Conservation (phyloP, 2,797 vertebrate species). For the Aviceda leuphotes region DNA sequence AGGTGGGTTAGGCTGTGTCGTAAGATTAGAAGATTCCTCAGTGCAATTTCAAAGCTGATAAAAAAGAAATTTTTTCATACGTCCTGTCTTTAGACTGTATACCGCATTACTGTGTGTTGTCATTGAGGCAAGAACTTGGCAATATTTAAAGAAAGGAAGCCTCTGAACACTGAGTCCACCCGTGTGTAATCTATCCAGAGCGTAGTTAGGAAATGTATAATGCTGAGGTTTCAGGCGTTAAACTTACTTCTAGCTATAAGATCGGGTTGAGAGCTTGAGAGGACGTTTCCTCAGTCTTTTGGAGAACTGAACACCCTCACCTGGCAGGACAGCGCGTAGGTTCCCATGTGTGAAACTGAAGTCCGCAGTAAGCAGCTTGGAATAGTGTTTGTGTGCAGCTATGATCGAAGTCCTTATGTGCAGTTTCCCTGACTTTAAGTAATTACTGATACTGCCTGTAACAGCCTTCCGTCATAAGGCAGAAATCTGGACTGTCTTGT, state of each 20-base stretch:
- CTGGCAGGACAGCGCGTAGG: rapidly evolving
- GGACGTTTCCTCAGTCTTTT: background rate
- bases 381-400: background rate
- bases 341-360: background rate
- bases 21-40: background rate
- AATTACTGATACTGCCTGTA: background rate
- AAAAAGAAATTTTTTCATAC: background rate
- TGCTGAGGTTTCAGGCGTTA: background rate
- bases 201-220: background rate
- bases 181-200: background rate
- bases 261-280: background rate
- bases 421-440: background rate
- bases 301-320: background rate
- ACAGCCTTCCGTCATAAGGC: background rate
- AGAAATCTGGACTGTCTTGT: background rate
- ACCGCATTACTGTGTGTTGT: background rate
- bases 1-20: background rate
- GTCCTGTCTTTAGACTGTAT: background rate
- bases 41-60: background rate
- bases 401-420: background rate
- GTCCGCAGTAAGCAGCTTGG: background rate
- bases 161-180: background rate
- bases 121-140: background rate
- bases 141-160: background rate
- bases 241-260: background rate